Evolutionary conservation across 2,113 vertebrate species (phyloP), one percentile per base, ranked within the genome.

Genomic region (Hiodon tergisus): DNA sequence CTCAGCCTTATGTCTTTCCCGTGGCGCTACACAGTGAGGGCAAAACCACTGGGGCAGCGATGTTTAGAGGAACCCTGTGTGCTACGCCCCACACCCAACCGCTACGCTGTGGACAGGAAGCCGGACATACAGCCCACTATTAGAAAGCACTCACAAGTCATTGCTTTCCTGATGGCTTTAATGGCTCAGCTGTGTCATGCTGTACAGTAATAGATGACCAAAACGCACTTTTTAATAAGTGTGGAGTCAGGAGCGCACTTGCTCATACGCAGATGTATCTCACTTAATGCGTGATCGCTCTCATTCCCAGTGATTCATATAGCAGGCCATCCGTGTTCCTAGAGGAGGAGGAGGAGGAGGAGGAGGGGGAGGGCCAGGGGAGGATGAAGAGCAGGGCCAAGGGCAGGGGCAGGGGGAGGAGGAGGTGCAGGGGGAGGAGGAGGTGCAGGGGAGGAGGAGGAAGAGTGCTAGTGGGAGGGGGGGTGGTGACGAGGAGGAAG

Each of bases 321-420:
- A 17, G 51, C 3, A 53, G 51, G 50, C 11, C 8, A n/a, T 5
- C 31, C 57, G 13, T 74, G 63, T 67, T 3, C 1, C 58, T 65
- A 71, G 6, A 60, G 14, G 58, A 46, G 68, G 55, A 9, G 31
- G 6, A 14, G 4, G 4, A 17, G 69, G 53, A 4, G 54, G 17
- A 6, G 5, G 54, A 17, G 2, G 3, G 11, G 0, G 48, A 31
- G 54, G 53, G 57, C 11, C 65, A 78, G 17, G 72, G 73, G 69
- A 4, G 69, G 55, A 59, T 31, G 2, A 31, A 31, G 31, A 31
- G 31, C 31, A 31, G 61, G 61, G 6, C n/a, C 4, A 59, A 71
- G 47, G 61, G 72, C 16, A 67, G 63, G 57, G 16, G 48, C 60
- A 51, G 69, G 54, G 31, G 3, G 73, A 9, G 4, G 79, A 53